Conservation (phyloP, 2,888 invertebrate genomes). For the Ochropleura plecta region DNA sequence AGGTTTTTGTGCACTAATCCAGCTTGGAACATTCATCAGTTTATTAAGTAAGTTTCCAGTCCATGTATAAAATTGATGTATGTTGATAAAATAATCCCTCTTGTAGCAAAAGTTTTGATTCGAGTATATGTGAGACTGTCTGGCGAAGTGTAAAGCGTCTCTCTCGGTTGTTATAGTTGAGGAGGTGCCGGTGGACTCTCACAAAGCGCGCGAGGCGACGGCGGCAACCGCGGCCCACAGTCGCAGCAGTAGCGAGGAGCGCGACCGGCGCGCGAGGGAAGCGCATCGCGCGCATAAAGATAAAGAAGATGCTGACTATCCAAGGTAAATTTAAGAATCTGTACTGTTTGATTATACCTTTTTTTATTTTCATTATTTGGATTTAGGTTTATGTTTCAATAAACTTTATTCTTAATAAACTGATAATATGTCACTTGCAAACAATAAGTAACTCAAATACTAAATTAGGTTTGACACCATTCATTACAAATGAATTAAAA, state of each 20-base stretch:
- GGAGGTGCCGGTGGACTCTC: constrained; percentile 89
- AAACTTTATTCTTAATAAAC: too few relatives aligned
- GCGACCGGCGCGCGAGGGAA: constrained; percentile 71
- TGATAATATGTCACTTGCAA: too few relatives aligned
- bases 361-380: too few relatives aligned
- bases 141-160: constrained; percentile 26
- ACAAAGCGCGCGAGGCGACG: constrained; percentile 70
- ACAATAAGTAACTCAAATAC: too few relatives aligned
- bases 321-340: constrained; percentile 60
- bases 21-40: constrained; percentile 29
- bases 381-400: too few relatives aligned
- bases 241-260: constrained; percentile 76
- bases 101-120: constrained; percentile 22
- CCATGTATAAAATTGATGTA: constrained; percentile 6
- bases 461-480: too few relatives aligned
- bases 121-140: not conserved
- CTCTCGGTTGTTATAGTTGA: constrained; percentile 85
- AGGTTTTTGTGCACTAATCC: constrained; percentile 24
- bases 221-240: constrained; percentile 64
- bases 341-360: too few relatives aligned
- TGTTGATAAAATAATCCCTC: not conserved
- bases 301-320: constrained; percentile 54
- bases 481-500: too few relatives aligned
- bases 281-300: constrained; percentile 63
- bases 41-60: constrained; percentile 44